phyloP scores from a whole-genome alignment of 2,113 vertebrate species.

The Alligator mississippiensis region DNA sequence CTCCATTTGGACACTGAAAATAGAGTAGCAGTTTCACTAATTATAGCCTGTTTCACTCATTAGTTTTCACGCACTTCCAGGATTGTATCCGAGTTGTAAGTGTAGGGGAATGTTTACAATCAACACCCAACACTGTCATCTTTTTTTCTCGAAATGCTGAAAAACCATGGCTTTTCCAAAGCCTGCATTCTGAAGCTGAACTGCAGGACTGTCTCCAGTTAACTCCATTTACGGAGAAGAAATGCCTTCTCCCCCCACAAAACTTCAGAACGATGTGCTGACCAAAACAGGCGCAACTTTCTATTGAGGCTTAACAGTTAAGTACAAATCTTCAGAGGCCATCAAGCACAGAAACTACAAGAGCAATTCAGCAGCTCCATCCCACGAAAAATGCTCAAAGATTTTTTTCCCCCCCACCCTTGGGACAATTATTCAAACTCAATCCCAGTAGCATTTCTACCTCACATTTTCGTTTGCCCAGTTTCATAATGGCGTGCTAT shows the following conservation, averaged over 20 bases:
- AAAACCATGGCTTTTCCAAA: background rate
- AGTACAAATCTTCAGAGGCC: background rate
- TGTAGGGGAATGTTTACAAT: background rate
- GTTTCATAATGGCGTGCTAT: background rate
- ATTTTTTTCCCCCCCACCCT: background rate
- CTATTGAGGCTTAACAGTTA: background rate
- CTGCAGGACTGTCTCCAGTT: background rate
- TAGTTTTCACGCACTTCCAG: rapidly evolving
- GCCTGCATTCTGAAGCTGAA: background rate
- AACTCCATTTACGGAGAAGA: background rate
- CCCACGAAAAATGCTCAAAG: background rate
- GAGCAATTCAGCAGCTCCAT: background rate
- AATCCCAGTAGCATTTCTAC: background rate
- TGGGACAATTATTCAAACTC: background rate
- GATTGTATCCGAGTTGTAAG: background rate
- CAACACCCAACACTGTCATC: background rate
- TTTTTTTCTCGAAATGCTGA: background rate
- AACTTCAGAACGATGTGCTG: background rate
- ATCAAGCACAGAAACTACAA: background rate
- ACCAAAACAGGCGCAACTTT: background rate
- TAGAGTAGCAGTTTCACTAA: background rate
- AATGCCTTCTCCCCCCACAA: background rate
- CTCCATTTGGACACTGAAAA: background rate
- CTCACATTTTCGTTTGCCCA: background rate
- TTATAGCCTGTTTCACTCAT: background rate